Evolutionary conservation across 2,888 invertebrate genomes (phyloP).

Genomic region (Pinctada fucata): DNA sequence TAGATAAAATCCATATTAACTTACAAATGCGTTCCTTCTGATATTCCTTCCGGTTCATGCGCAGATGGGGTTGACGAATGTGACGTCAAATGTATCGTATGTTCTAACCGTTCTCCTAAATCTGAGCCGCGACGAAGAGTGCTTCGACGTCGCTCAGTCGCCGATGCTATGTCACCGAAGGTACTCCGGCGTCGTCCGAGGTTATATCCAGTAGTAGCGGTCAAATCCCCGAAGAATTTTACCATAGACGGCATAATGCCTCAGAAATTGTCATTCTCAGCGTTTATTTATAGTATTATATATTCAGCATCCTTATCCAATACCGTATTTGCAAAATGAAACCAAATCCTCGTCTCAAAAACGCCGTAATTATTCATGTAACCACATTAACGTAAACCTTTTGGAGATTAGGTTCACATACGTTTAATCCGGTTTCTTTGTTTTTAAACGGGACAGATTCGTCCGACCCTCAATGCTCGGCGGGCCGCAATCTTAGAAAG

Average conservation of each 20-base stretch:
- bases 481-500: no score
- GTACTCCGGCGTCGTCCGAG: conserved; percentile 52
- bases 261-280: neutral
- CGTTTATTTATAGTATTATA: no score
- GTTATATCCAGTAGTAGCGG: conserved; percentile 42
- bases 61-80: conserved; percentile 54
- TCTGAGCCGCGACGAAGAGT: conserved; percentile 63
- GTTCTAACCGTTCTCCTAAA: conserved; percentile 62
- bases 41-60: conserved; percentile 46
- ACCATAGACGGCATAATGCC: conserved; percentile 41
- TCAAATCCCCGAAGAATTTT: conserved; percentile 43
- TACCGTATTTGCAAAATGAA: no score
- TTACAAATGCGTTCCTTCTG: conserved; percentile 49
- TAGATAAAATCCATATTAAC: conserved; percentile 26
- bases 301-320: no score
- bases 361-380: no score
- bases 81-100: conserved; percentile 62
- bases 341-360: no score
- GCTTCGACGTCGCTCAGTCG: conserved; percentile 45
- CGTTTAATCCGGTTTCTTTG: no score
- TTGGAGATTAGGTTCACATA: no score
- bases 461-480: no score
- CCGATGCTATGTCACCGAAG: neutral
- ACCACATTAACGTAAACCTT: no score
- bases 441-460: no score